phyloP scores from a whole-genome alignment of 2,113 vertebrate species.

The Aegithalos caudatus region DNA sequence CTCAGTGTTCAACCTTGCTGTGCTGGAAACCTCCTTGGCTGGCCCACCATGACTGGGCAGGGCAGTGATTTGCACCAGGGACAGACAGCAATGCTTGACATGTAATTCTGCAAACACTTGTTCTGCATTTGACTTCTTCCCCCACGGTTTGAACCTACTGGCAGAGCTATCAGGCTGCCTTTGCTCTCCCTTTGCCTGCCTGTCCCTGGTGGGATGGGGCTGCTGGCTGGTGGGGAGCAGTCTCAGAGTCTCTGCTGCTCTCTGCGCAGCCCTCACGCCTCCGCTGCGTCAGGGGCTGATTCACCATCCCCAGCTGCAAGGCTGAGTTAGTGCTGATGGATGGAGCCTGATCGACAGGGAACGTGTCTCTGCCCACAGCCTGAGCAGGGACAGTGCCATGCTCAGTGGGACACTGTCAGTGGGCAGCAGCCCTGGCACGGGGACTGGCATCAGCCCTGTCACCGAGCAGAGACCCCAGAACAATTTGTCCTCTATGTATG shows the following conservation, averaged over 20 bases:
- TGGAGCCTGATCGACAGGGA: accelerated
- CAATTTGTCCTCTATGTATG: background rate
- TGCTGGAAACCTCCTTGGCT: background rate
- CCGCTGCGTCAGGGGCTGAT: background rate
- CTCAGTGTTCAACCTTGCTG: background rate
- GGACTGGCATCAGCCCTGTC: background rate
- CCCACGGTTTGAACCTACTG: background rate
- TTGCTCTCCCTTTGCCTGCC: background rate
- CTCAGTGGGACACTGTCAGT: accelerated
- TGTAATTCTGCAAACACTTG: background rate
- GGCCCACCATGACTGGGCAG: accelerated
- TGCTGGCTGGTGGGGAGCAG: background rate
- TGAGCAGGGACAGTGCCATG: accelerated
- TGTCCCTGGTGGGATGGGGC: background rate
- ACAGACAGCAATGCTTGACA: background rate
- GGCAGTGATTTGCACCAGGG: background rate
- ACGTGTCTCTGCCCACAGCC: accelerated
- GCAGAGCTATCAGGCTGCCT: background rate
- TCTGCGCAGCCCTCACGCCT: accelerated
- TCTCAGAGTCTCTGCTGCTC: background rate
- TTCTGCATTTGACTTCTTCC: background rate
- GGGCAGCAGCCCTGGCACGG: background rate
- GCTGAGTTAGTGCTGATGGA: background rate
- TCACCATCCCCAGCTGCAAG: background rate
- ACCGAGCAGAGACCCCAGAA: background rate